Conservation (phyloP, 2,888 invertebrate species). For the Cyrtodaria siliqua region DNA sequence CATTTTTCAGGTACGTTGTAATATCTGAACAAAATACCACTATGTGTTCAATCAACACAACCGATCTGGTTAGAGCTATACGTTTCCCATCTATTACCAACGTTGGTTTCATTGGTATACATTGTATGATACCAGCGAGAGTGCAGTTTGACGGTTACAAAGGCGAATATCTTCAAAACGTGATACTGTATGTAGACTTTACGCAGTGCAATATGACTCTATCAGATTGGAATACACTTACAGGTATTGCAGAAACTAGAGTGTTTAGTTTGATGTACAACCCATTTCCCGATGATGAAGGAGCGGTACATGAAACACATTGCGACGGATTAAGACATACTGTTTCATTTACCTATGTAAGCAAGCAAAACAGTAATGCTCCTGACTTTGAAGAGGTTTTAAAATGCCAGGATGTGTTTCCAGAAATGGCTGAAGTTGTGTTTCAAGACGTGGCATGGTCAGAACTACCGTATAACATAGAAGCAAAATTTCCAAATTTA, state of each 20-base stretch:
- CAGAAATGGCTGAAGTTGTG: conserved; percentile 27
- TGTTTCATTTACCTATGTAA: conserved; percentile 10
- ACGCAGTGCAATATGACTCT: conserved; percentile 8
- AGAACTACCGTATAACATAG: conserved; percentile 1
- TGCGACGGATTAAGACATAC: conserved; percentile 4
- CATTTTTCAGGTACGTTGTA: conserved; percentile 5
- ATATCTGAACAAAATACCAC: background rate
- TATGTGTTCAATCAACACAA: conserved; percentile 7
- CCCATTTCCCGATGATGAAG: too few species aligned
- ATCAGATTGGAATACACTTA: conserved; percentile 15
- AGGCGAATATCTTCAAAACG: background rate
- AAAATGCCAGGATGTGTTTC: conserved; percentile 11
- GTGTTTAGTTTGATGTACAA: background rate
- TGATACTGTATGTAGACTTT: conserved; percentile 11
- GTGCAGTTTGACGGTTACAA: conserved; percentile 2
- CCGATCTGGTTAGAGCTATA: background rate
- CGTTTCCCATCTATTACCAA: background rate
- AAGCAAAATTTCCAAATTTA: conserved; percentile 29
- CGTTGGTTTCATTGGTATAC: background rate
- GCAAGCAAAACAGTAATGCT: background rate
- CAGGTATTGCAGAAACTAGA: conserved; percentile 5
- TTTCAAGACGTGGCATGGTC: conserved; percentile 22
- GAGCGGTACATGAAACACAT: background rate
- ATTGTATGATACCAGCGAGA: conserved; percentile 7
- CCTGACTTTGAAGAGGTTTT: conserved; percentile 8